Evolutionary conservation across 2,888 invertebrate genomes (phyloP), one percentile per base, ranked within the genome.

Genomic region (Habrosyne pyritoides): DNA sequence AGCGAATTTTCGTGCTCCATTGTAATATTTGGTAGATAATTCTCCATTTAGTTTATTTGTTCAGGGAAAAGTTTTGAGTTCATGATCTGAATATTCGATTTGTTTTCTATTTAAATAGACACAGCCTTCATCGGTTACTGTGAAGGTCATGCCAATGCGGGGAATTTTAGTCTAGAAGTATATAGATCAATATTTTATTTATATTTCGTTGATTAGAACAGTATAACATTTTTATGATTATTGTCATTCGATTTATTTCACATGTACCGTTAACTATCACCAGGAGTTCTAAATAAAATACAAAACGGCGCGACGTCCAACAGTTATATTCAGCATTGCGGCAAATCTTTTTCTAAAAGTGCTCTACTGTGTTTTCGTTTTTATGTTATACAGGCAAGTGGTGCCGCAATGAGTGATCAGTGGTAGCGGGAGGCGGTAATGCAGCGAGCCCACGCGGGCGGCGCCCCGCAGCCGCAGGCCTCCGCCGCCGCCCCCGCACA

Each of bases 341-440:
- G n/a, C n/a, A n/a, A n/a, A n/a, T n/a, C n/a, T n/a, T n/a, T n/a
- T n/a, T n/a, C n/a, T n/a, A n/a, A n/a, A n/a, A n/a, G n/a, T n/a
- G n/a, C n/a, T n/a, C n/a, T n/a, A n/a, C n/a, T n/a, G n/a, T n/a
- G n/a, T n/a, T n/a, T n/a, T 28, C 4, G n/a, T 60, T 53, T 49
- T 48, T 60, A 54, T 60, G 59, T 64, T 60, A 10, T 73, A 66
- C 67, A 62, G 63, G 66, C 49, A 30, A 21, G 50, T 28, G 50
- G 66, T 74, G 74, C 28, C 73, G 77, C 82, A 77, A 84, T 86
- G 88, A 86, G 84, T 86, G 86, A 83, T 58, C 78, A 75, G 83
- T 86, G 88, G 84, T 88, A 89, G 89, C 83, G 86, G 86, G 80
- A 73, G 87, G 88, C 84, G 89, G 92, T 88, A 86, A 91, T 91